Conservation (phyloP, 2,113 vertebrate genomes). For the Naja naja region DNA sequence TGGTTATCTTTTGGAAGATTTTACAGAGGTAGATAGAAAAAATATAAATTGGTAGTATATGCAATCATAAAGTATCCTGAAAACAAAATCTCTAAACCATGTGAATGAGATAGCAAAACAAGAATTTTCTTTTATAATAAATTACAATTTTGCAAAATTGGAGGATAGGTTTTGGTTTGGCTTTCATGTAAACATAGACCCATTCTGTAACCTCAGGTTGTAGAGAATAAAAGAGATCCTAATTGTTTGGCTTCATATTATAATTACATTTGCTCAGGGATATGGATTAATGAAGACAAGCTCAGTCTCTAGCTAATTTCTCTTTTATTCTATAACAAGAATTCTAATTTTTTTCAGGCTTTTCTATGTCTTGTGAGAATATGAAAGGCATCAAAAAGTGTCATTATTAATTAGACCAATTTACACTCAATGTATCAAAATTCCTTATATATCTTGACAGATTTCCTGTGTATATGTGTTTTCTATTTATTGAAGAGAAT, state of each 20-base stretch:
- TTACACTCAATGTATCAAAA: not conserved
- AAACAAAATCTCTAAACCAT: not conserved
- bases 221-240: not conserved
- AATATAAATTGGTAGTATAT: not conserved
- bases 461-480: not conserved
- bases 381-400: not conserved
- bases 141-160: not conserved
- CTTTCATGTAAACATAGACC: not conserved
- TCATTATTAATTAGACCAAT: not conserved
- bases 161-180: not conserved
- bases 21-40: not conserved
- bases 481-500: not conserved
- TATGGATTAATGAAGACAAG: not conserved
- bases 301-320: not conserved
- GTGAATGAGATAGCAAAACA: not conserved
- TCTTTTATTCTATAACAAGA: not conserved
- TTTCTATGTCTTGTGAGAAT: not conserved
- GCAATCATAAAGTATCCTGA: not conserved
- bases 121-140: not conserved
- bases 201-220: not conserved
- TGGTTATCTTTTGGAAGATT: not conserved
- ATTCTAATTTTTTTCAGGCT: not conserved
- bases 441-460: not conserved
- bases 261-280: not conserved
- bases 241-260: not conserved